Evolutionary conservation across 2,797 vertebrate species (phyloP), one percentile per base, ranked within the genome.

Genomic region (Delichon dasypus): DNA sequence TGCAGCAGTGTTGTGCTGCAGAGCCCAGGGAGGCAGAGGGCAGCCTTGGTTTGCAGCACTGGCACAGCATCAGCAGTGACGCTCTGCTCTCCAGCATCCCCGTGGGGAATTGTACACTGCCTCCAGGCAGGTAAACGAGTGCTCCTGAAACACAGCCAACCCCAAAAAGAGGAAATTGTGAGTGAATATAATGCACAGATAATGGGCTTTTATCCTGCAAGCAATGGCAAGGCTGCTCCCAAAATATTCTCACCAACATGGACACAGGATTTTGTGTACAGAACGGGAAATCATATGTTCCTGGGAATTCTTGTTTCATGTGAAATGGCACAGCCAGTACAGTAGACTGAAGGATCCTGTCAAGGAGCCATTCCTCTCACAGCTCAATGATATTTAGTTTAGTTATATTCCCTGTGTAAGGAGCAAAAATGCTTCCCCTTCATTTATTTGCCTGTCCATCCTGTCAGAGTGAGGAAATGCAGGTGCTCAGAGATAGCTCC

Each of bases 21-120:
- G 55, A 34, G 50, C 45, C 32, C 1, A 5, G 27, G 77, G 84
- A 91, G 81, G 65, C 53, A 96, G 95, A 91, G 94, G 94, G 93
- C 96, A 88, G 62, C 29, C 94, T 94, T 95, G 89, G 38, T 65
- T 84, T 93, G 86, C 7, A 74, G 50, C 84, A 29, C 21, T 0
- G 1, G 23, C 16, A 0, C 60, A n/a, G 78, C 16, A 1, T 17
- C 10, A 3, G 32, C 53, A 67, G 61, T 1, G 2, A 61, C 57
- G 67, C 42, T 54, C 30, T 8, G 45, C 58, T 61, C 7, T 16
- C 0, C 3, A 66, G 53, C 58, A 19, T 36, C 7, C 1, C n/a
- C 0, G 0, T 60, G 48, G 34, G 21, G 67, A 72, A 74, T 45
- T 7, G 0, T 19, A 10, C 0, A 3, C 50, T 91, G 81, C 62